Evolutionary conservation across 2,888 invertebrate species (phyloP), one percentile per base, ranked within the genome.

Genomic region (Ephialtes manifestator): DNA sequence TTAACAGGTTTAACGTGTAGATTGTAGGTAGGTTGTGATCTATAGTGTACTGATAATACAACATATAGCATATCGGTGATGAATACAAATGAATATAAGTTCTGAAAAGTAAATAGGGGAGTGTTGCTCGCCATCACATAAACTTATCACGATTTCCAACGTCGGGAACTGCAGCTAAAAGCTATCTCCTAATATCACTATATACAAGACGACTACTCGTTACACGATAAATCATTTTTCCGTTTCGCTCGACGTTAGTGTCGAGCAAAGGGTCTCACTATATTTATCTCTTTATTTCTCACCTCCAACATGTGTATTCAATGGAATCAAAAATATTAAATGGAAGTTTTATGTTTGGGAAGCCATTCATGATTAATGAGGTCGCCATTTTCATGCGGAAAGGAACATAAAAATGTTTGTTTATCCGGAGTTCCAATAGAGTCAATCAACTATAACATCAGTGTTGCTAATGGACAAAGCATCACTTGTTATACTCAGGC

Each of bases 151-250:
- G 81, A 87, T 83, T 87, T 78, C 78, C 74, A 78, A 60, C 65
- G 46, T 65, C 58, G 78, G 74, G 72, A 74, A 78, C 67, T 74
- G 31, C 65, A 39, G 48, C 60, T 78, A 83, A 71, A 18, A 74
- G 65, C 48, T 75, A 75, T 68, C 58, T 70, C 55, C 86, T 87
- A 87, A 76, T 85, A 87, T 85, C 85, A 87, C 87, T 87, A 87
- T 87, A 65, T 85, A 85, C 83, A 80, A 85, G 78, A 81, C 75
- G 67, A 70, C 83, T 84, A 81, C 43, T 78, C 74, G 74, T 80
- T 79, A 80, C 51, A 76, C 79, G 58, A 58, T 74, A 70, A 53
- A 72, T 68, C 48, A 58, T 77, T 71, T n/a, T 53, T 75, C 13
- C 70, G 28, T 71, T 39, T 84, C 58, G 65, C 48, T 84, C 51